These are phyloP conservation scores for Garrulus glandarius DNA, from an alignment of 2,797 vertebrate species.

Conservation along the genomic window DNA sequence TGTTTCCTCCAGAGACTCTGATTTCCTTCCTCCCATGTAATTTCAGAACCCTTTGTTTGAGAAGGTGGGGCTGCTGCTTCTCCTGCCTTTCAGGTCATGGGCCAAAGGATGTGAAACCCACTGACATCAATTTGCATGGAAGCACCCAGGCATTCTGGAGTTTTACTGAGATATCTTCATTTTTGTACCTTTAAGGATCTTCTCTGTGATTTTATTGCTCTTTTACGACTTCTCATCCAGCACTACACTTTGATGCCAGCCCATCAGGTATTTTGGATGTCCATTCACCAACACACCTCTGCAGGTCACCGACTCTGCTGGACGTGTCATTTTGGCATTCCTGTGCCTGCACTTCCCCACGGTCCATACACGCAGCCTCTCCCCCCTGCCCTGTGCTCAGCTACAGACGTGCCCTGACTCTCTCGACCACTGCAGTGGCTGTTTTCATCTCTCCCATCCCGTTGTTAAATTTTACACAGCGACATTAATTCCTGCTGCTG, in stretches of 20 bases:
- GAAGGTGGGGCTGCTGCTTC: not conserved
- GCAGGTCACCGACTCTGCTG: not conserved
- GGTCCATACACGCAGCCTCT: fast-evolving
- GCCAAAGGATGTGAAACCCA: not conserved
- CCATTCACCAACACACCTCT: not conserved
- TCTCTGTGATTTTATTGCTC: not conserved
- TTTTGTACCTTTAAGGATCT: not conserved
- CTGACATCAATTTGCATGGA: not conserved
- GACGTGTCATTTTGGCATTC: not conserved
- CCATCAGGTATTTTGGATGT: not conserved
- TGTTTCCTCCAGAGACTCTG: not conserved
- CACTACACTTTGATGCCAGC: not conserved
- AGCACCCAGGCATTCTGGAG: not conserved
- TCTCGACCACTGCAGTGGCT: not conserved
- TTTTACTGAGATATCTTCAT: not conserved
- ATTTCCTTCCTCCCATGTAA: not conserved
- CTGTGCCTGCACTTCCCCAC: not conserved
- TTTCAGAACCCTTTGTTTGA: not conserved
- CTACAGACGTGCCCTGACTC: not conserved
- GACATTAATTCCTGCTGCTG: slow-evolving; percentile 57
- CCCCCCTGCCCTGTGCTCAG: not conserved
- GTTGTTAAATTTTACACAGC: slow-evolving; percentile 30
- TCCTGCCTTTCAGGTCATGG: not conserved
- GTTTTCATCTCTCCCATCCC: not conserved
- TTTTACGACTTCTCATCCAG: not conserved